phyloP scores from a whole-genome alignment of 2,113 vertebrate genomes.

The Equus quagga region DNA sequence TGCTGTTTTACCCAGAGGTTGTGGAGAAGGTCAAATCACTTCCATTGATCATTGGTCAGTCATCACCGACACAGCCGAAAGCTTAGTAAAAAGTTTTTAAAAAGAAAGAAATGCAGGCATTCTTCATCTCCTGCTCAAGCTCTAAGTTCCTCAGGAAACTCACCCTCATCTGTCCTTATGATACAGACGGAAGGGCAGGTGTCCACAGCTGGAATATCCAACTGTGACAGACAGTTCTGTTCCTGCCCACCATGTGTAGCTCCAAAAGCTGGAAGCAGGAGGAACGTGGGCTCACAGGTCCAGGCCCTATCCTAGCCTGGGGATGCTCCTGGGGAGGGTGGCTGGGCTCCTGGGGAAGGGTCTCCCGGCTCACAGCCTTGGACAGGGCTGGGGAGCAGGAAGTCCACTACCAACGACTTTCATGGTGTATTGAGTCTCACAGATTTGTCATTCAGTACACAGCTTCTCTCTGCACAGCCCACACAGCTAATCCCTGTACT shows the following conservation, averaged over 20 bases:
- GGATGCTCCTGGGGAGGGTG: not conserved
- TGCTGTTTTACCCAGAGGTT: not conserved
- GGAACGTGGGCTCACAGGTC: not conserved
- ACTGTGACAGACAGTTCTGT: not conserved
- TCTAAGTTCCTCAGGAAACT: not conserved
- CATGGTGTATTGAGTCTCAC: slow-evolving; percentile 76
- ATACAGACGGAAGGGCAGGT: not conserved
- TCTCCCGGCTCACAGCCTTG: not conserved
- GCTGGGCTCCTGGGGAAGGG: not conserved
- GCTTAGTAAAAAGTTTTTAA: not conserved
- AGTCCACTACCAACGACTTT: slow-evolving; percentile 57
- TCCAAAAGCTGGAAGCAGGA: not conserved
- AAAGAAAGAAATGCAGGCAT: not conserved
- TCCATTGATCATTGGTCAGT: not conserved
- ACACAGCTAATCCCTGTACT: slow-evolving; percentile 85
- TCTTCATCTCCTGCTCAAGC: not conserved
- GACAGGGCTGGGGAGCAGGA: not conserved
- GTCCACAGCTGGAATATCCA: not conserved
- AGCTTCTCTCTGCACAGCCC: slow-evolving; percentile 82
- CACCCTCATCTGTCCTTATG: not conserved
- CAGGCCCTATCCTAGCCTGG: not conserved
- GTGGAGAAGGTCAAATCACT: not conserved
- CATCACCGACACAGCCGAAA: not conserved
- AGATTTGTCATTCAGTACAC: slow-evolving; percentile 81
- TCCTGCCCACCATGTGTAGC: not conserved